These are phyloP conservation scores for Tragelaphus buxtoni DNA, from an alignment of 2,113 vertebrate genomes.

Conservation along the genomic window DNA sequence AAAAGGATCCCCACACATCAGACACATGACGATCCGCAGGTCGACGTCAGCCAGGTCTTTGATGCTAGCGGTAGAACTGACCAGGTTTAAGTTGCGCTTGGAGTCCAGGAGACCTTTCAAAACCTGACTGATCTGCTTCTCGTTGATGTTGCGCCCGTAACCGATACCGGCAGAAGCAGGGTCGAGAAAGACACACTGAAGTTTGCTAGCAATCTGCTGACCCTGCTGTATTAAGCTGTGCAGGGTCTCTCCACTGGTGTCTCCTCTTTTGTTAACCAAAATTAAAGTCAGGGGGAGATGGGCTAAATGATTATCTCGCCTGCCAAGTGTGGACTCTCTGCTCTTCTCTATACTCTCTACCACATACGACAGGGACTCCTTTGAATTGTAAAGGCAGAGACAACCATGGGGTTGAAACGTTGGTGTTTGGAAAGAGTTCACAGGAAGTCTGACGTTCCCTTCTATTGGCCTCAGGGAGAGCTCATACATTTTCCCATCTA, in stretches of 20 bases:
- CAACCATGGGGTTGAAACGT: constrained; percentile 96
- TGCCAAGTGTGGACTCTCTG: constrained; percentile 86
- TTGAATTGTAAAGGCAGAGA: constrained; percentile 97
- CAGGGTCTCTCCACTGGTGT: constrained; percentile 91
- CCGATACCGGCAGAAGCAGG: constrained; percentile 90
- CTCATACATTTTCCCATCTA: constrained; percentile 96
- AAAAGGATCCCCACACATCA: constrained; percentile 95
- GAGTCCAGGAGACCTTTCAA: constrained; percentile 90
- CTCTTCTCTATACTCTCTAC: constrained; percentile 95
- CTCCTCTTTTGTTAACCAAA: constrained; percentile 93
- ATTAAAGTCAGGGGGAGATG: constrained; percentile 90
- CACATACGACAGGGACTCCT: constrained; percentile 95
- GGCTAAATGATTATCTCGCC: constrained; percentile 86
- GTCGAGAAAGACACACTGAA: constrained; percentile 92
- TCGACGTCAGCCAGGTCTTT: constrained; percentile 90
- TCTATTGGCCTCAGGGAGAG: constrained; percentile 93
- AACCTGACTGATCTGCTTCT: constrained; percentile 93
- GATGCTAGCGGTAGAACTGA: constrained; percentile 79
- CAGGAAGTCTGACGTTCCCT: constrained; percentile 94
- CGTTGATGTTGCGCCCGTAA: constrained; percentile 92
- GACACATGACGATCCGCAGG: constrained; percentile 91
- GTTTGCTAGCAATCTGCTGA: constrained; percentile 90
- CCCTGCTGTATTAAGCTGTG: constrained; percentile 94
- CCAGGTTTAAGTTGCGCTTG: constrained; percentile 83
- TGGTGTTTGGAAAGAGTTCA: constrained; percentile 96